Conservation (phyloP, 1,140 invertebrate genomes). For the Caenorhabditis latens region DNA sequence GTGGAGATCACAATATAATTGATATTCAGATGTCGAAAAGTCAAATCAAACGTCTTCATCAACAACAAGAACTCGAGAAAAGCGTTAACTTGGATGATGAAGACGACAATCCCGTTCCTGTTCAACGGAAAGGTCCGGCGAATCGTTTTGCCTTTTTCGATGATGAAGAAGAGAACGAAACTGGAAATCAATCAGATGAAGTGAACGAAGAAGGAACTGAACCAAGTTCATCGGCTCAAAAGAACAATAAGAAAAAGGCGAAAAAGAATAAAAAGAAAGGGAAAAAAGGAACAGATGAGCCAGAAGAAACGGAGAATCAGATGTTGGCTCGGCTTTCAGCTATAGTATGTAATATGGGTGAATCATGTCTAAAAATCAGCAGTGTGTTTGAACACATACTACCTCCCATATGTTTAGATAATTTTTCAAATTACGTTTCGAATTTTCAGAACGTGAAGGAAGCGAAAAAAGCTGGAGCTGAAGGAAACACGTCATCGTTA, state of each 20-base stretch:
- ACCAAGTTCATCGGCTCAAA: not conserved
- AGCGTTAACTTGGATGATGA: constrained; percentile 7
- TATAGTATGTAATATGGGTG: not conserved
- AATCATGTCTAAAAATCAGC: too few relatives aligned
- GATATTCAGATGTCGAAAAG: constrained; percentile 62
- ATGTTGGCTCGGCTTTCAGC: constrained; percentile 1
- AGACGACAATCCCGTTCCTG: not conserved
- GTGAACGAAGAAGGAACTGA: not conserved
- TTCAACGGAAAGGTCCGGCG: constrained; percentile 2
- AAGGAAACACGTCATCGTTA: not conserved
- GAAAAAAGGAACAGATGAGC: constrained; percentile 47
- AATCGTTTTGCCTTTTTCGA: constrained; percentile 58
- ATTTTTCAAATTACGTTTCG: too few relatives aligned
- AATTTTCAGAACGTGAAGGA: constrained; percentile 16
- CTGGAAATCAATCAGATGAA: not conserved
- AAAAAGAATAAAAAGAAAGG: constrained; percentile 58
- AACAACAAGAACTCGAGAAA: constrained; percentile 60
- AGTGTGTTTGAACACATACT: not conserved
- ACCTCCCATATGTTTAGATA: not conserved
- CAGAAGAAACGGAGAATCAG: constrained; percentile 35
- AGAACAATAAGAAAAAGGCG: constrained; percentile 48
- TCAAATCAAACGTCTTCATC: constrained; percentile 49
- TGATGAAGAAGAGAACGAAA: constrained; percentile 18
- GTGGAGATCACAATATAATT: not conserved
- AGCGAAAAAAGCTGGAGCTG: not conserved